A percentile compares a stretch with the other conserved stretches of the same genome.
Evolutionary conservation across 2,113 vertebrate genomes (phyloP).

Genomic region (Nycticorax nycticorax): DNA sequence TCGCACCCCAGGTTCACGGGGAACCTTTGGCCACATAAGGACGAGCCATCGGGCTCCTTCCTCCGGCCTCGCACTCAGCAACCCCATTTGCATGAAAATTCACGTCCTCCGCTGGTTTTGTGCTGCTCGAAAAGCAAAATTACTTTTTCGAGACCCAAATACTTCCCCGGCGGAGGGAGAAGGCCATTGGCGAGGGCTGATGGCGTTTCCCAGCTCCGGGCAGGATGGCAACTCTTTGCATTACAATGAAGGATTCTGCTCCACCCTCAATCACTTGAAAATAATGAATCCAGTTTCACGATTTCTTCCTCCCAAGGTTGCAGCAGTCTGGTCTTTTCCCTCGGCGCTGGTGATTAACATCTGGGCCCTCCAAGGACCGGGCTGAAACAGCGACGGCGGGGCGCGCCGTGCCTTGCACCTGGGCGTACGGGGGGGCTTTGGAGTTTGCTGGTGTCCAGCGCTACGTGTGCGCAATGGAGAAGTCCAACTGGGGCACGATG

Average conservation of each 20-base stretch:
- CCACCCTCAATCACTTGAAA: conserved; percentile 33
- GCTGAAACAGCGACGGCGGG: neutral
- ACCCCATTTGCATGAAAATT: neutral
- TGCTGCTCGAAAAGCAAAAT: neutral
- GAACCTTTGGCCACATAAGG: rapidly evolving
- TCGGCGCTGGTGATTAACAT: neutral
- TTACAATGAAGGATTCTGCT: neutral
- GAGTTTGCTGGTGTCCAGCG: rapidly evolving
- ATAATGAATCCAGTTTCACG: conserved; percentile 33
- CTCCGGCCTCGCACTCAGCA: neutral
- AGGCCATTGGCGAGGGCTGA: neutral
- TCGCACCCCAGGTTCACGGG: rapidly evolving
- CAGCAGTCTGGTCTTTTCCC: neutral
- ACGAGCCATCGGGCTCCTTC: rapidly evolving
- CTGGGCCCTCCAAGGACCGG: neutral
- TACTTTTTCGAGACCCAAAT: neutral
- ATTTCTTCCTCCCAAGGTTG: conserved; percentile 53
- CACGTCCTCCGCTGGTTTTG: neutral
- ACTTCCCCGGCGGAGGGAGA: rapidly evolving
- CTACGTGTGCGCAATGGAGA: rapidly evolving
- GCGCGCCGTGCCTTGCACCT: neutral
- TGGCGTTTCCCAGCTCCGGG: rapidly evolving
- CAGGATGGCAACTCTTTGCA: neutral
- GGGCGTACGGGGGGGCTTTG: neutral
- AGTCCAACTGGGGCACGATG: rapidly evolving